A percentile compares a stretch with the other conserved stretches of the same genome.
phyloP scores from a whole-genome alignment of 2,797 vertebrate genomes.

The Percopsis omiscomaycus region DNA sequence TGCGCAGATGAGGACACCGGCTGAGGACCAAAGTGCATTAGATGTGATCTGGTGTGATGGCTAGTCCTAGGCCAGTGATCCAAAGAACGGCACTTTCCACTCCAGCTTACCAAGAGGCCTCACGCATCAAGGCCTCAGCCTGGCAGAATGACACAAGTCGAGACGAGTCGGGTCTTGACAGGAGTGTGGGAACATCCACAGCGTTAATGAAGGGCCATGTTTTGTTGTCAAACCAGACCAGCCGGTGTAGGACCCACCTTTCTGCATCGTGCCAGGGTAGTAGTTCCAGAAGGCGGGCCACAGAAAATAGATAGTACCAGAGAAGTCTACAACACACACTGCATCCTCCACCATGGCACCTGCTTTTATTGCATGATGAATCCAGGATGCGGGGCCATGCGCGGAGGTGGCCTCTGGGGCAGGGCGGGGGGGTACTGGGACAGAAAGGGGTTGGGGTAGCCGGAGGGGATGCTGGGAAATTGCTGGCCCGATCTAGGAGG shows the following conservation, averaged over 20 bases:
- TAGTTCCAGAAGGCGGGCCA: slow-evolving; percentile 49
- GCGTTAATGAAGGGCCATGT: slow-evolving; percentile 24
- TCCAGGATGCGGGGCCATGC: slow-evolving; percentile 86
- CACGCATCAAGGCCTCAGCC: slow-evolving; percentile 16
- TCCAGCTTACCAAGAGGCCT: slow-evolving; percentile 9
- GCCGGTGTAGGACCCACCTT: slow-evolving; percentile 32
- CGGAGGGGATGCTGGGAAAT: slow-evolving; percentile 65
- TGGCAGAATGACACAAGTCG: not conserved
- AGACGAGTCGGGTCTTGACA: slow-evolving; percentile 26
- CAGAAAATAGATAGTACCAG: slow-evolving; percentile 39
- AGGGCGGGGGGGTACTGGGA: slow-evolving; percentile 85
- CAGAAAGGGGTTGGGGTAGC: slow-evolving; percentile 78
- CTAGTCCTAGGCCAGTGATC: slow-evolving; percentile 30
- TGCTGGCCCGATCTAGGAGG: slow-evolving; percentile 84
- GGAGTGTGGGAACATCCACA: slow-evolving; percentile 36
- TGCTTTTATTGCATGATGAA: slow-evolving; percentile 90
- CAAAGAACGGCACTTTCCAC: slow-evolving; percentile 16
- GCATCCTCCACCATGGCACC: slow-evolving; percentile 21
- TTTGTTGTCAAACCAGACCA: slow-evolving; percentile 49
- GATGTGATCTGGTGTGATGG: slow-evolving; percentile 11
- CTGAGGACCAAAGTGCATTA: slow-evolving; percentile 48
- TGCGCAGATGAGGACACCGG: slow-evolving; percentile 25
- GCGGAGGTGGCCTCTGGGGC: slow-evolving; percentile 85
- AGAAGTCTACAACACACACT: slow-evolving; percentile 44
- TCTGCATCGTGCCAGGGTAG: slow-evolving; percentile 30